A percentile compares a stretch with the other conserved stretches of the same genome.
Conservation (phyloP, 2,888 invertebrate species). For the Torymus auratus region DNA sequence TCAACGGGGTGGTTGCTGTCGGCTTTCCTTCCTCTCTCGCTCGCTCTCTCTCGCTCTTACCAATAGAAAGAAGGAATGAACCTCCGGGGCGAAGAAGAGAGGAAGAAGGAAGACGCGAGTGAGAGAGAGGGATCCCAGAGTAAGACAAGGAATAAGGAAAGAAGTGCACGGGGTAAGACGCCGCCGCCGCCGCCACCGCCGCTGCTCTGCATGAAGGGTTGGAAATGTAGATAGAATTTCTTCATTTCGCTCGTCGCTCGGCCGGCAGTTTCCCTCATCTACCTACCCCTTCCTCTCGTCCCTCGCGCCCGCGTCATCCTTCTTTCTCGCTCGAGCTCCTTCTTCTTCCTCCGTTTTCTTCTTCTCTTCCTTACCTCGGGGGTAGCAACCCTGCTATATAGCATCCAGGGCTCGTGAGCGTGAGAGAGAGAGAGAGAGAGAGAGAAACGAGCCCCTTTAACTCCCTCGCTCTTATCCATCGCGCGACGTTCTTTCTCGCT, state of each 20-base stretch:
- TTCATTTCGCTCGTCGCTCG: constrained; percentile 80
- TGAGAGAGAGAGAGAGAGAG: constrained; percentile 34
- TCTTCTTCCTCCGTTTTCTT: constrained; percentile 53
- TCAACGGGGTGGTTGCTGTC: constrained; percentile 72
- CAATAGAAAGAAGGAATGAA: constrained; percentile 49
- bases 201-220: constrained; percentile 74
- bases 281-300: constrained; percentile 63
- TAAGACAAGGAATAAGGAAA: constrained; percentile 64
- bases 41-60: constrained; percentile 38
- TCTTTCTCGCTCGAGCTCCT: constrained; percentile 61
- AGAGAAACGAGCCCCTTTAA: constrained; percentile 47
- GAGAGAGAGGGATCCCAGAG: constrained; percentile 60
- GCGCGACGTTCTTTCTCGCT: constrained; percentile 53
- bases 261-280: constrained; percentile 66
- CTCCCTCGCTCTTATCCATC: constrained; percentile 57
- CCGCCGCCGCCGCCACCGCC: constrained; percentile 39
- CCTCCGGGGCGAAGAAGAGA: constrained; percentile 60
- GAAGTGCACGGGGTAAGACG: constrained; percentile 73
- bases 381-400: constrained; percentile 30
- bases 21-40: constrained; percentile 40
- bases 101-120: constrained; percentile 60
- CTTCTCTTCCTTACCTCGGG: constrained; percentile 46
- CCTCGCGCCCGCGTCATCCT: constrained; percentile 57
- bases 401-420: constrained; percentile 30
- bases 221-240: constrained; percentile 82